Evolutionary conservation across 2,797 vertebrate species (phyloP), one percentile per base, ranked within the genome.

Genomic region (Epinephelus malabaricus): DNA sequence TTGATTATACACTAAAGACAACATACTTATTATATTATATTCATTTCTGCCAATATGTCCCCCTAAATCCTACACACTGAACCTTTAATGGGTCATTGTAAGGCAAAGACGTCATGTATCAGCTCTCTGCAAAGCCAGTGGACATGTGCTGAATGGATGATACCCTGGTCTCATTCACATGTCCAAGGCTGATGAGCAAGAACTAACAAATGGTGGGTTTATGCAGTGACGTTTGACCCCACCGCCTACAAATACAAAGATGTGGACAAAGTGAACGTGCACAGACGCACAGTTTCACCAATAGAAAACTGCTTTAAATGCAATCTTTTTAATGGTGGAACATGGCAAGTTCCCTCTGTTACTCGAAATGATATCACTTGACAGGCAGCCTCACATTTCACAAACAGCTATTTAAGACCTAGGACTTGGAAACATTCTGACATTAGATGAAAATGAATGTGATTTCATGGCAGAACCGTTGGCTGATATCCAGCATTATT

Each of bases 191-290:
- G 60, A 83, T 53, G 78, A 84, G 69, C 83, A 85, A 58, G 34
- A 83, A 73, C 18, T 80, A 85, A 88, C 80, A 83, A 92, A 93
- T 92, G 91, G 86, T 60, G 51, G 58, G 74, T 91, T 94, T 89
- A 94, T 91, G 73, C 90, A 60, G 71, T 59, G 82, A 85, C 89
- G 83, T 92, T 78, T 92, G 81, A 86, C 83, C 79, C 50, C 3
- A 21, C 27, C 3, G 13, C 15, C 69, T 17, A 49, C 55, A 65
- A 76, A 72, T 50, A 51, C 38, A 79, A 74, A 71, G 21, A 67
- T 45, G 34, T 54, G 58, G 49, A 75, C 2, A 21, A 18, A 56
- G 40, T 23, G 17, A 63, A 61, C 51, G 25, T 50, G 68, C 58
- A 69, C 25, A 59, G 19, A 77, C 45, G 23, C 21, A n/a, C 58